Evolutionary conservation across 2,113 vertebrate genomes (phyloP), one percentile per base, ranked within the genome.

Genomic region (Python bivittatus): DNA sequence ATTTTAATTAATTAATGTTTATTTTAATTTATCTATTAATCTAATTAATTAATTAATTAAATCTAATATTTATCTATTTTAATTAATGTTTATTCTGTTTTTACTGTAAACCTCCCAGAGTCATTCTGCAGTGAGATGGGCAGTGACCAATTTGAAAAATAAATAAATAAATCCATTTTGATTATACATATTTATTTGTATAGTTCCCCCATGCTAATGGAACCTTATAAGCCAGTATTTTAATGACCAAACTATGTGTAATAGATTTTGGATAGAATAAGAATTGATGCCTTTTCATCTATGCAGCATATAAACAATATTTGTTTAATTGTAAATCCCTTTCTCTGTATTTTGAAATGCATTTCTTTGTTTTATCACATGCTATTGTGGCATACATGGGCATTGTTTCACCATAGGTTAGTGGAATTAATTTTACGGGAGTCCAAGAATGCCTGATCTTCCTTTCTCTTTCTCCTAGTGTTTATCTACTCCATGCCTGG

Each of bases 401-500:
- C 42, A 52, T 85, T 27, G 48, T 52, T 85, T 44, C 42, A 22
- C 23, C 42, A 33, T 91, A 25, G 17, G 2, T 44, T 57, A 79
- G 85, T 88, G 91, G 68, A 88, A 57, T 83, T 48, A 88, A 83
- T 83, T 27, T 83, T 88, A 10, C n/a, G 6, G 3, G 20, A 1
- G 6, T 44, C 44, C 13, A 83, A 17, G 64, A 57, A 64, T 88
- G n/a, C 1, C 64, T 61, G 13, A 84, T 22, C 6, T 11, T 15
- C 0, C 33, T 72, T 89, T 61, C 27, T 8, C 89, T 7, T 95
- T 91, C 95, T 95, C 0, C 0, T 98, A 99, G 99, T 99, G 90
- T 99, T 99, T 93, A 99, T 99, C 97, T 99, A 99, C 97, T 99
- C 99, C 15, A 99, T 99, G 99, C 99, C 99, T 0, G 99, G 99